Evolutionary conservation across 92 coral and sea anemone species (phyloP).

Genomic region (Montipora capitata): DNA sequence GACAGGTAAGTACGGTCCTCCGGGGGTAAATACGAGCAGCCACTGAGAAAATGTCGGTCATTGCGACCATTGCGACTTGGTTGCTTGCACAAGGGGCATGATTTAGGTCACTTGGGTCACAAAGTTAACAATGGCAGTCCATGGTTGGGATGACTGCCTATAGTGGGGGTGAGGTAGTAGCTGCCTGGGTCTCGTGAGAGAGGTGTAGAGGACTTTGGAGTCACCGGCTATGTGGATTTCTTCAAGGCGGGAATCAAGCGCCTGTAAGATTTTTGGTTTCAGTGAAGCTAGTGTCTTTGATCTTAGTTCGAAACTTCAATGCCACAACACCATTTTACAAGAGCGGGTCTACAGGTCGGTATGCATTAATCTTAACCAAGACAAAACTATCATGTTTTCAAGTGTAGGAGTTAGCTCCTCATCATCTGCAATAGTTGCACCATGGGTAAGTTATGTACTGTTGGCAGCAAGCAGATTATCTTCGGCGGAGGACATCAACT

Average conservation of each 20-base stretch:
- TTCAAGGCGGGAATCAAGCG: conserved; percentile 54
- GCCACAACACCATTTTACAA: too few relatives aligned
- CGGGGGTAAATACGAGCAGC: too few relatives aligned
- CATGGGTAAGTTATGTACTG: conserved; percentile 56
- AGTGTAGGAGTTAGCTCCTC: conserved; percentile 68
- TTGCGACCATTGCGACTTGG: conserved; percentile 62
- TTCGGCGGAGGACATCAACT: too few relatives aligned
- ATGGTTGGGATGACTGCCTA: too few relatives aligned
- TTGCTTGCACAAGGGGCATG: conserved; percentile 43
- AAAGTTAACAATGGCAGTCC: too few relatives aligned
- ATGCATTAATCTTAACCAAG: neutral
- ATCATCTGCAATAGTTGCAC: conserved; percentile 14
- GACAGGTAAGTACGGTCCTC: too few relatives aligned
- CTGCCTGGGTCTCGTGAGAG: conserved; percentile 19
- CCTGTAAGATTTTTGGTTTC: conserved; percentile 59
- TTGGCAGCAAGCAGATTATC: conserved; percentile 37
- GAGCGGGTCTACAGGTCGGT: conserved; percentile 19
- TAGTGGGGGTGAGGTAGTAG: neutral
- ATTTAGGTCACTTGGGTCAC: too few relatives aligned
- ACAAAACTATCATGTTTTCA: conserved; percentile 26
- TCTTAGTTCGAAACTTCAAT: too few relatives aligned
- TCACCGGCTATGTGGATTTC: conserved; percentile 64
- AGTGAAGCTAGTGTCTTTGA: conserved; percentile 48
- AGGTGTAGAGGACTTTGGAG: conserved; percentile 56
- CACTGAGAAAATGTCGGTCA: conserved; percentile 69